Conservation (phyloP, 2,888 invertebrate genomes). For the Mesorhabditis spiculigera region DNA sequence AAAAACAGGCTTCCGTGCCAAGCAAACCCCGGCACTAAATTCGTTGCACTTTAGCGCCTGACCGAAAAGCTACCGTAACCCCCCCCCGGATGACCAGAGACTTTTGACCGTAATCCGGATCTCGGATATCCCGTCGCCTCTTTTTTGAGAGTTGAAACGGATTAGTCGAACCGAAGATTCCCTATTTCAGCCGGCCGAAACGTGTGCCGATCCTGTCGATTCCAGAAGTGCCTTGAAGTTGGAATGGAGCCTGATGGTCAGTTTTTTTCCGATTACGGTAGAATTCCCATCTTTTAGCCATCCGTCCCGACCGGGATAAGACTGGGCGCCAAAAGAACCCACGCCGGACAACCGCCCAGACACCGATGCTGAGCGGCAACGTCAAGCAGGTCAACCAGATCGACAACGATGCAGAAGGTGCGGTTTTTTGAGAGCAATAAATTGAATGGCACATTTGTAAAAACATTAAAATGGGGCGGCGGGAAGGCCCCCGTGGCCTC, state of each 20-base stretch:
- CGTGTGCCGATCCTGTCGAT: conserved; percentile 55
- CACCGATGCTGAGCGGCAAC: conserved; percentile 7
- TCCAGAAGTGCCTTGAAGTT: conserved; percentile 55
- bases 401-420: conserved; percentile 17
- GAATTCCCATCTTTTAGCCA: conserved; percentile 30
- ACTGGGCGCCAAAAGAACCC: conserved; percentile 57
- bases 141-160: neutral
- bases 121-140: neutral
- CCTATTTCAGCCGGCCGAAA: conserved; percentile 49
- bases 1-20: no score
- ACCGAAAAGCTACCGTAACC: no score
- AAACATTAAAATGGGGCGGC: no score
- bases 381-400: conserved; percentile 14
- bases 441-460: neutral
- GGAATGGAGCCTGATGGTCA: conserved; percentile 56
- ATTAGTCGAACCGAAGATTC: no score
- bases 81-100: neutral
- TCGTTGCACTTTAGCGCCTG: no score
- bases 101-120: neutral
- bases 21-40: no score
- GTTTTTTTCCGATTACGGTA: conserved; percentile 9
- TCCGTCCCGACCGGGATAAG: conserved; percentile 56
- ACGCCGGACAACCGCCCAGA: conserved; percentile 25
- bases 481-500: no score
- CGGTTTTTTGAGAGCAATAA: neutral